Base-by-base conservation (phyloP, 2,888 invertebrate genomes). In the Ommatoiulus sabulosus region DNA sequence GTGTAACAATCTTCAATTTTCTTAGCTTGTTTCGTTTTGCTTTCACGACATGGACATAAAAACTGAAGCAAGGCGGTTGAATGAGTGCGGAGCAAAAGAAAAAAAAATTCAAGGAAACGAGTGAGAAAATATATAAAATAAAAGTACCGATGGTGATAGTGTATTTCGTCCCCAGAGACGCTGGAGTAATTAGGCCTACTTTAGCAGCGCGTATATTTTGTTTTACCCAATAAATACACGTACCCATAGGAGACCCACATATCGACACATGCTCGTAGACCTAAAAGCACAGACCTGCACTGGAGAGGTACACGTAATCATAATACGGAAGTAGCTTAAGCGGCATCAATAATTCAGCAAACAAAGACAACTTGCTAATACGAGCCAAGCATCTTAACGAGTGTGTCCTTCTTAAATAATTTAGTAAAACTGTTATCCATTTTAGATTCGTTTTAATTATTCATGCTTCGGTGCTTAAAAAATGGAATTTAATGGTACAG, bases 201-300 rank as follows among this genome's bases (percentile, higher is more conserved):
- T 72, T 72, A 72, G 24, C 24, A 72, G 72, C 72, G 24, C 72
- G 72, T 72, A 72, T n/a, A n/a, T 72, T 72, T 63, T 72, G 24
- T 7, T 15, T 24, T 72, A 20, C 24, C 72, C 4, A 24, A 4
- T 20, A 72, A 72, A 72, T 20, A 57, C n/a, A 3, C 72, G 5
- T 46, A 46, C 72, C n/a, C n/a, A n/a, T 72, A 7, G 0, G 72
- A 72, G 10, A 72, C 20, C 72, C 7, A 17, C 20, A 72, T 24
- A 72, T 72, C 72, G 72, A 72, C 72, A 20, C 3, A n/a, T 57
- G 57, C 12, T 57, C n/a, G 57, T 1, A 4, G 57, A 10, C n/a
- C 57, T 57, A 52, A 52, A 52, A 52, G 3, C 57, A 4, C 6
- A 57, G 57, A 57, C n/a, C 57, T n/a, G 57, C n/a, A n/a, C n/a